Evolutionary conservation across 1,140 invertebrate genomes (phyloP).

Genomic region (Saccostrea cuccullata): DNA sequence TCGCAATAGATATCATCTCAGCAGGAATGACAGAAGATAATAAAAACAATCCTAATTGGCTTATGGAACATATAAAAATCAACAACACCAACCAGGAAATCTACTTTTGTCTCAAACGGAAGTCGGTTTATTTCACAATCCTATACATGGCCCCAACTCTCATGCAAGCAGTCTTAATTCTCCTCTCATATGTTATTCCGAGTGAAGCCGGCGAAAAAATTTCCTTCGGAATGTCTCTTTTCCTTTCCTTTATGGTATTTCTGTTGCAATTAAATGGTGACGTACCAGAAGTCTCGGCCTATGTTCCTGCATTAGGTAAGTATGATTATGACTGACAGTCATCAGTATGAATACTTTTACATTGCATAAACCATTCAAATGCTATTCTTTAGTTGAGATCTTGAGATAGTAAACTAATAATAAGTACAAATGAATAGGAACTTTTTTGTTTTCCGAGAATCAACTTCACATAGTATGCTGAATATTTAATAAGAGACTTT

Average conservation of each 20-base stretch:
- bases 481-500: too few species aligned
- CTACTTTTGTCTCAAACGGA: conserved; percentile 23
- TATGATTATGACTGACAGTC: background rate
- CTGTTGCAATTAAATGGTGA: conserved; percentile 35
- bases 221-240: conserved; percentile 39
- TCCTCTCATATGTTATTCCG: background rate
- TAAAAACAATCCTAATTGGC: background rate
- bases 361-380: background rate
- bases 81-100: background rate
- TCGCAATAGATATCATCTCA: background rate
- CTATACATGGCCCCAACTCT: background rate
- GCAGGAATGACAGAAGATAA: background rate
- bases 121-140: background rate
- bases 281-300: conserved; percentile 7
- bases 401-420: background rate
- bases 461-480: too few species aligned
- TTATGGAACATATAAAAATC: too few species aligned
- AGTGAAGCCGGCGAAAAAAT: conserved; percentile 30
- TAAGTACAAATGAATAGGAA: background rate
- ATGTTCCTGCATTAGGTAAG: conserved; percentile 21
- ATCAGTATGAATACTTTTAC: background rate
- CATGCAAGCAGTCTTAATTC: conserved; percentile 14
- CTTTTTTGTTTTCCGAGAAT: background rate
- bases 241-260: conserved; percentile 31
- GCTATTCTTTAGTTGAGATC: background rate